phyloP scores from a whole-genome alignment of 2,113 vertebrate genomes.

The Pardalotus punctatus region DNA sequence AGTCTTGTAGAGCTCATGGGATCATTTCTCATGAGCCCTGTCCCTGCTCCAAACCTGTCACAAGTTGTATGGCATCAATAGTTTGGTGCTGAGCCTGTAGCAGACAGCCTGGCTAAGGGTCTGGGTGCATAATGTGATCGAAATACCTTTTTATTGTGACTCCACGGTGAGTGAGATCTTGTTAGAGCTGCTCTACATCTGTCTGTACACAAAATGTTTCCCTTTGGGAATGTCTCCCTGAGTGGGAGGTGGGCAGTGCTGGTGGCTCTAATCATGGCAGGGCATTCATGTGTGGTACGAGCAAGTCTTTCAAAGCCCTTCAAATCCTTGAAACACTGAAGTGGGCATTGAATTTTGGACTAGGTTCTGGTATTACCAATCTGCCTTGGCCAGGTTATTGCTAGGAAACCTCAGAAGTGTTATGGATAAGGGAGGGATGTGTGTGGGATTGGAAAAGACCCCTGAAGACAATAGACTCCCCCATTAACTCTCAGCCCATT shows the following conservation, averaged over 20 bases:
- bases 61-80: not conserved
- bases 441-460: not conserved
- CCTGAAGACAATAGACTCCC: not conserved
- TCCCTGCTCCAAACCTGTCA: not conserved
- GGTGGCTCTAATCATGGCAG: not conserved
- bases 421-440: not conserved
- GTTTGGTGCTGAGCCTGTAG: not conserved
- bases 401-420: not conserved
- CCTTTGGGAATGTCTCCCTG: not conserved
- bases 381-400: not conserved
- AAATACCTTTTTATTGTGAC: not conserved
- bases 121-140: not conserved
- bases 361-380: not conserved
- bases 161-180: rapidly evolving
- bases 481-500: not conserved
- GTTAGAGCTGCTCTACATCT: not conserved
- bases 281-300: not conserved
- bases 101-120: not conserved
- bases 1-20: not conserved
- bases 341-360: not conserved
- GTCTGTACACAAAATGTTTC: not conserved
- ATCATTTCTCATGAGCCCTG: not conserved
- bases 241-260: not conserved
- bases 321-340: not conserved
- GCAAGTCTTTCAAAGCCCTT: not conserved